These are phyloP conservation scores for Thinocorus orbignyianus DNA, from an alignment of 2,113 vertebrate species.

Conservation along the genomic window DNA sequence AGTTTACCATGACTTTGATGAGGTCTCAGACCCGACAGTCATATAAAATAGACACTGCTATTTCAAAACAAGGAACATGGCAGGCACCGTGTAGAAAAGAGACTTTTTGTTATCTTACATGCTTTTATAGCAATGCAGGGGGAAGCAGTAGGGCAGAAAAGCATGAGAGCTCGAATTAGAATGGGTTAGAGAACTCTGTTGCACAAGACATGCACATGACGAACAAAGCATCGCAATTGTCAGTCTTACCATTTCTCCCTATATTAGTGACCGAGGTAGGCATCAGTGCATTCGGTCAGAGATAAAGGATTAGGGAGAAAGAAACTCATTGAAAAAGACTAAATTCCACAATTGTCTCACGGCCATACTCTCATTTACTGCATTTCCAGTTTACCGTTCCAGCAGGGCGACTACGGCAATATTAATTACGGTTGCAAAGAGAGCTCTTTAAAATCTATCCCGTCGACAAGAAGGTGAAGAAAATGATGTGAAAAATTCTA, in stretches of 20 bases:
- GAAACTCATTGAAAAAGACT: conserved; percentile 81
- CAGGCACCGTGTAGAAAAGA: conserved; percentile 74
- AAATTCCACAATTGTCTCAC: conserved; percentile 68
- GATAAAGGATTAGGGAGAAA: conserved; percentile 82
- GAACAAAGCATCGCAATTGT: conserved; percentile 75
- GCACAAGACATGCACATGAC: conserved; percentile 79
- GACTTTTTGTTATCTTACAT: conserved; percentile 74
- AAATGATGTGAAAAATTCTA: conserved; percentile 15
- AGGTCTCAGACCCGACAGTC: conserved; percentile 73
- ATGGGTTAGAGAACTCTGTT: conserved; percentile 74
- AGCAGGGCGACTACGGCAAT: conserved; percentile 17
- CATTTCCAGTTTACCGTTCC: conserved; percentile 67
- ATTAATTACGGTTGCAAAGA: conserved; percentile 11
- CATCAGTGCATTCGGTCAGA: conserved; percentile 82
- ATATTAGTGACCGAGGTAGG: conserved; percentile 82
- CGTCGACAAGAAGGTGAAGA: neutral
- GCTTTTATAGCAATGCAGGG: conserved; percentile 81
- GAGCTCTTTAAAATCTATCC: conserved; percentile 23
- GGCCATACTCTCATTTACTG: conserved; percentile 79
- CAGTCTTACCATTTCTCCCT: conserved; percentile 87
- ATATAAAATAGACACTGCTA: conserved; percentile 71
- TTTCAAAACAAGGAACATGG: conserved; percentile 73
- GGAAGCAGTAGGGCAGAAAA: conserved; percentile 77
- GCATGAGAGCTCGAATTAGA: conserved; percentile 73
- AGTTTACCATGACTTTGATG: conserved; percentile 79